Evolutionary conservation across 2,797 vertebrate genomes (phyloP).

Genomic region (Erethizon dorsatum): DNA sequence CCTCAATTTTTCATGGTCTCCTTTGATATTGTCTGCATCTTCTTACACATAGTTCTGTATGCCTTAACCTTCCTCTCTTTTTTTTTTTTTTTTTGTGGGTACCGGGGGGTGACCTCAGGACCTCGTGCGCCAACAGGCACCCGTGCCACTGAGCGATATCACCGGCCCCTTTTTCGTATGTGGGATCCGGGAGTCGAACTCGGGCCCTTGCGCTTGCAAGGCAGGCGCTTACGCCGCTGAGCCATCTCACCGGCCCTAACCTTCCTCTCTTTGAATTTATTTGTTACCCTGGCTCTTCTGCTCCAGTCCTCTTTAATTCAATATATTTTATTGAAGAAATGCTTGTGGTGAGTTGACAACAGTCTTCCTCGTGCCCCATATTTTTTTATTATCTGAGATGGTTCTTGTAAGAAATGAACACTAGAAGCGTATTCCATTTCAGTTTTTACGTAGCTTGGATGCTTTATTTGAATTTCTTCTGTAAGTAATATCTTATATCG

Average conservation of each 20-base stretch:
- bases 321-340: slow-evolving; percentile 66
- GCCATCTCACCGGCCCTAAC: no score
- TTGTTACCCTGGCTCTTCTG: not conserved
- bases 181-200: no score
- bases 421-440: not conserved
- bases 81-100: no score
- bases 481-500: slow-evolving; percentile 69
- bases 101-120: no score
- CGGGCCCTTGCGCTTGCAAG: no score
- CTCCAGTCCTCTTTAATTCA: slow-evolving; percentile 2
- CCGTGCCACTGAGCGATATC: no score
- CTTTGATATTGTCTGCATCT: slow-evolving; percentile 41
- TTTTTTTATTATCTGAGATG: slow-evolving; percentile 9
- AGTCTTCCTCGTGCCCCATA: not conserved
- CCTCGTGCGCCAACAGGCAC: no score
- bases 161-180: no score
- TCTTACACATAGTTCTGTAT: not conserved
- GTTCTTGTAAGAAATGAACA: not conserved
- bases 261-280: not conserved
- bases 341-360: not conserved
- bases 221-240: no score
- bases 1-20: slow-evolving; percentile 37
- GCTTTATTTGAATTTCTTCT: slow-evolving; percentile 67
- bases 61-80: not conserved
- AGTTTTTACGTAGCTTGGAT: not conserved